A percentile compares a stretch with the other conserved stretches of the same genome.
These are phyloP conservation scores for Rhinolophus ferrumequinum DNA, from an alignment of 2,113 vertebrate genomes.

Conservation along the genomic window DNA sequence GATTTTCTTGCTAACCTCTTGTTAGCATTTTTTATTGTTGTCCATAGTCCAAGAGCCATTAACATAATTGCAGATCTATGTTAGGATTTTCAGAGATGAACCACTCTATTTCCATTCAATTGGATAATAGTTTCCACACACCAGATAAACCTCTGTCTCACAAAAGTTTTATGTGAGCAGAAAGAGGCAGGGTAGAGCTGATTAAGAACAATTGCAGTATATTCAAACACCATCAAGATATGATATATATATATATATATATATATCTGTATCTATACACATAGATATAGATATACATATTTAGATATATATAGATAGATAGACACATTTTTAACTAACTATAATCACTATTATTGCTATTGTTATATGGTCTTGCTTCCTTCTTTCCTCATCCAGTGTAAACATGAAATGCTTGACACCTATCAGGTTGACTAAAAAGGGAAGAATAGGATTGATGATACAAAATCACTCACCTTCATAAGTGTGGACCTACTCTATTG, in stretches of 20 bases:
- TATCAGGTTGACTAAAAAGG: background rate
- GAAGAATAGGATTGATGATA: background rate
- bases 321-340: background rate
- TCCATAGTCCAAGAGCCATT: background rate
- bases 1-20: background rate
- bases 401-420: background rate
- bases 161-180: background rate
- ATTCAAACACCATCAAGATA: background rate
- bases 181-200: background rate
- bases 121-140: background rate
- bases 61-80: background rate
- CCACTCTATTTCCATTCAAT: background rate
- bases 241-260: background rate
- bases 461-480: background rate
- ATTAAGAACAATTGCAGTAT: background rate
- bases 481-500: background rate
- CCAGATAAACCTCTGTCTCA: background rate
- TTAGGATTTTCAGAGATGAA: constrained; percentile 18
- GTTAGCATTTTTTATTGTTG: background rate
- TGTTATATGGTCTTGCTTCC: background rate
- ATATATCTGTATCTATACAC: background rate
- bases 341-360: background rate
- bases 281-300: background rate
- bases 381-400: background rate
- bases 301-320: background rate